These are phyloP conservation scores for Polypterus bichir DNA, from an alignment of 2,113 vertebrate species.

Conservation along the genomic window DNA sequence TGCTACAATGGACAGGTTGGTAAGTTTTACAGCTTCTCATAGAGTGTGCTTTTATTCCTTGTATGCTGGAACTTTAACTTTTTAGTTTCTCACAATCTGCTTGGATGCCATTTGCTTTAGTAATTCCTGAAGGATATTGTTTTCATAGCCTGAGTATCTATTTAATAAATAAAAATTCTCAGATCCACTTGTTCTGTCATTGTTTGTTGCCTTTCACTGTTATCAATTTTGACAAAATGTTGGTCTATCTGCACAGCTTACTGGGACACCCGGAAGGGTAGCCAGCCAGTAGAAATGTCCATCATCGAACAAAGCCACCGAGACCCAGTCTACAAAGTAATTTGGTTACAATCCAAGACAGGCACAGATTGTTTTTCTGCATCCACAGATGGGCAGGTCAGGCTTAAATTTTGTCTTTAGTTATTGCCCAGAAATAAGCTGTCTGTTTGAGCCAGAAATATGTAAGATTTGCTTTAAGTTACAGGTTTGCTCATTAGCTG, in stretches of 20 bases:
- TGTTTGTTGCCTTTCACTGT: background rate
- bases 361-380: conserved; percentile 80
- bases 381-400: conserved; percentile 45
- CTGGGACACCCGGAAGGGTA: conserved; percentile 86
- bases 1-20: conserved; percentile 88
- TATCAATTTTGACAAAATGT: background rate
- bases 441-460: too few species aligned
- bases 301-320: conserved; percentile 74
- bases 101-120: too few species aligned
- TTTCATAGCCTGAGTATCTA: background rate
- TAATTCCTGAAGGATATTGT: too few species aligned
- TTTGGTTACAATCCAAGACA: conserved; percentile 88
- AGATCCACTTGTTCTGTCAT: too few species aligned
- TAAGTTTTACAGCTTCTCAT: too few species aligned
- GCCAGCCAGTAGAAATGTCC: conserved; percentile 64
- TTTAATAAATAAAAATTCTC: too few species aligned
- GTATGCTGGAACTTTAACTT: too few species aligned
- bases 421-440: too few species aligned
- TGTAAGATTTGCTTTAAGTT: too few species aligned
- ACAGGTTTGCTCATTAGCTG: too few species aligned
- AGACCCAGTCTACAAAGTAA: conserved; percentile 77
- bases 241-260: conserved; percentile 49
- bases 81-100: too few species aligned
- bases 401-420: background rate
- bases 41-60: too few species aligned